Conservation (phyloP, 1,140 invertebrate genomes). For the Trinorchestia longiramus region DNA sequence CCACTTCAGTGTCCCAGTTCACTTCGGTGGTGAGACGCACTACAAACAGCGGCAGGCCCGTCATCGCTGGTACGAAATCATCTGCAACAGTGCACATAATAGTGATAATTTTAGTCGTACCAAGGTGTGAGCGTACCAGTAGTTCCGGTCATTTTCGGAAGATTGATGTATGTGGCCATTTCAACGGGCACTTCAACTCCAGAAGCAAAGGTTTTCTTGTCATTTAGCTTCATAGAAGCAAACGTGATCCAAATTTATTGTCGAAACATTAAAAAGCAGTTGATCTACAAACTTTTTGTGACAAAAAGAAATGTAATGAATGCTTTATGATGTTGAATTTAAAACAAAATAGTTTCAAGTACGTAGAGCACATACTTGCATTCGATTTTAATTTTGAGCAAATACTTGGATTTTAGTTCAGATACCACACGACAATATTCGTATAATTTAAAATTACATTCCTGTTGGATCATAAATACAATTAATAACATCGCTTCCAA, state of each 20-base stretch:
- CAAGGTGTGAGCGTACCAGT: not conserved
- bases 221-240: not conserved
- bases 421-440: too few species aligned
- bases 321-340: not conserved
- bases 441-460: too few species aligned
- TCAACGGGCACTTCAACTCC: not conserved
- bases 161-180: not conserved
- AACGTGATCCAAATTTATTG: not conserved
- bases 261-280: not conserved
- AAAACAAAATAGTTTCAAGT: too few species aligned
- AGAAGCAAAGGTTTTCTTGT: not conserved
- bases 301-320: not conserved
- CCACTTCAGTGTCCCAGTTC: conserved; percentile 86
- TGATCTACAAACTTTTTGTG: not conserved
- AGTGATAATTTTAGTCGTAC: not conserved
- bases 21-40: conserved; percentile 89
- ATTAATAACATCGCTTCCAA: too few species aligned
- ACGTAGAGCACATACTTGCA: too few species aligned
- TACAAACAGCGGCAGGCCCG: conserved; percentile 84
- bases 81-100: conserved; percentile 71
- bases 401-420: too few species aligned
- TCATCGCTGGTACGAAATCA: conserved; percentile 83
- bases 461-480: too few species aligned
- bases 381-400: too few species aligned
- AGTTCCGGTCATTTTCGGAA: not conserved